A percentile compares a stretch with the other conserved stretches of the same genome.
Conservation (phyloP, 2,888 invertebrate species). For the Caenorhabditis becei region DNA sequence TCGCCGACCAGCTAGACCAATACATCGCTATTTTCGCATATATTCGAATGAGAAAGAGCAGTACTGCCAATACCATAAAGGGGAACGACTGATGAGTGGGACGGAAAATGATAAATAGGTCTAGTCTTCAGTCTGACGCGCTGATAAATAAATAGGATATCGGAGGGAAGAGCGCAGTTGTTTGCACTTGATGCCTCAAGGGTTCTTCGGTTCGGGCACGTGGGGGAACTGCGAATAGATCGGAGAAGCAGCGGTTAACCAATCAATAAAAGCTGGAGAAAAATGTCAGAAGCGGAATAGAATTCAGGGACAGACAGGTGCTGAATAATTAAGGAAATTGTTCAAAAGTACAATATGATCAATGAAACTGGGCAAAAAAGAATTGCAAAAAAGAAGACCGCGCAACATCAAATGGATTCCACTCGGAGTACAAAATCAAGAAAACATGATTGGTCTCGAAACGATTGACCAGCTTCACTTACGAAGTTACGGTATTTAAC, state of each 20-base stretch:
- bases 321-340: neutral
- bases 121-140: conserved; percentile 18
- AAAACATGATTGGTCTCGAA: conserved; percentile 15
- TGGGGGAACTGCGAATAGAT: conserved; percentile 3
- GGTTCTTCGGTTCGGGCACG: conserved; percentile 41
- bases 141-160: conserved; percentile 45
- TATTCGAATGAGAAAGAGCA: too few species aligned
- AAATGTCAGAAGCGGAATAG: neutral
- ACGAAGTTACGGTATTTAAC: conserved; percentile 11
- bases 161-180: conserved; percentile 25
- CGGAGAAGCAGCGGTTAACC: conserved; percentile 2
- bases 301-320: neutral
- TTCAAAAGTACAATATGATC: too few species aligned
- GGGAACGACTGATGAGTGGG: neutral
- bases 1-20: too few species aligned
- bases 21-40: too few species aligned
- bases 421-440: too few species aligned
- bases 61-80: neutral
- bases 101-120: conserved; percentile 9
- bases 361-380: too few species aligned
- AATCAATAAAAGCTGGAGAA: conserved; percentile 24
- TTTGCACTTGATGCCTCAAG: conserved; percentile 58
- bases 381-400: neutral
- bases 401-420: too few species aligned
- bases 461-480: neutral